A percentile compares a stretch with the other conserved stretches of the same genome.
These are phyloP conservation scores for Acrocyrtus sp. DNA, from an alignment of 2,888 invertebrate species.

Conservation along the genomic window DNA sequence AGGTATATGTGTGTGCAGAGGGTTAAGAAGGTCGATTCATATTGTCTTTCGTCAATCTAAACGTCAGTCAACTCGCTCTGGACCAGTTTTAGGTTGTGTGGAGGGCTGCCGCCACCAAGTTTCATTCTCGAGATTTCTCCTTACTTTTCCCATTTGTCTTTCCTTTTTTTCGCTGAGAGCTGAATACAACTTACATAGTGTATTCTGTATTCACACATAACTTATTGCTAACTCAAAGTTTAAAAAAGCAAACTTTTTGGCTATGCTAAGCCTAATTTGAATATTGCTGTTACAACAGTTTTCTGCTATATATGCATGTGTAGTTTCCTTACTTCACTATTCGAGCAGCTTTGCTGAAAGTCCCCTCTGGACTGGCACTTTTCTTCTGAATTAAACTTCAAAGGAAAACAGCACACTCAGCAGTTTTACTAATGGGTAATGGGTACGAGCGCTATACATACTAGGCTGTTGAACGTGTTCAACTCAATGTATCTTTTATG, in stretches of 20 bases:
- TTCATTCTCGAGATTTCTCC: no score
- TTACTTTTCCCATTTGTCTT: constrained; percentile 30
- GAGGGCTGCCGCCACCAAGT: no score
- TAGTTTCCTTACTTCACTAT: constrained; percentile 5
- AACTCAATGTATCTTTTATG: constrained; percentile 11
- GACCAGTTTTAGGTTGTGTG: no score
- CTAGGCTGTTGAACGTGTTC: no score
- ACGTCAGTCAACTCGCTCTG: no score
- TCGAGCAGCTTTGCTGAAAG: neutral
- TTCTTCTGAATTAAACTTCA: no score
- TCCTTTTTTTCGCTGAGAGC: neutral
- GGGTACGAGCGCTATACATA: no score
- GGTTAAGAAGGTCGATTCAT: neutral
- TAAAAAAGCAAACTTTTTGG: constrained; percentile 7
- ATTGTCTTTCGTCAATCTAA: neutral
- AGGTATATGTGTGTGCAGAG: neutral
- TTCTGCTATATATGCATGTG: constrained; percentile 1
- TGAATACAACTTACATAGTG: neutral
- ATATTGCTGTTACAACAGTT: constrained; percentile 17
- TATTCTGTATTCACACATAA: no score
- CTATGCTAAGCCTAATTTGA: constrained; percentile 26
- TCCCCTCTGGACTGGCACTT: no score
- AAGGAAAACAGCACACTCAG: no score
- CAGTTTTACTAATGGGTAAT: no score
- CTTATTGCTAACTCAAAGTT: neutral